Percentiles rank a stretch among this genome's conserved stretches.
phyloP scores from a whole-genome alignment of 2,797 vertebrate species.

The Peromyscus melanophrys region DNA sequence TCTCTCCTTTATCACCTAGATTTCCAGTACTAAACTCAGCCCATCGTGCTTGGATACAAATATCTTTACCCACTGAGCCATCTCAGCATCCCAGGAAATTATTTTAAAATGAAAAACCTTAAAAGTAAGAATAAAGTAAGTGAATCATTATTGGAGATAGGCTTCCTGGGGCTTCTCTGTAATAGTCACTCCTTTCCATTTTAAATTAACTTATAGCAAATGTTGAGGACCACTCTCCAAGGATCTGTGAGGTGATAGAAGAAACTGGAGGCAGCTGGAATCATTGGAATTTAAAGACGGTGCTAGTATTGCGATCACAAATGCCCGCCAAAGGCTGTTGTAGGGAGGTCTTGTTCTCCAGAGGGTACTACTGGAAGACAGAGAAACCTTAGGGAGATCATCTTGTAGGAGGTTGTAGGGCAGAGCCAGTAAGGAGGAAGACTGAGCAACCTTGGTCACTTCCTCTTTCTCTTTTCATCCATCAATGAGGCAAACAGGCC shows the following conservation, averaged over 20 bases:
- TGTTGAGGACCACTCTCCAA: neutral
- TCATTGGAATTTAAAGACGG: neutral
- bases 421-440: neutral
- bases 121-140: neutral
- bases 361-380: accelerated
- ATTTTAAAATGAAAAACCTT: neutral
- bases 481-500: neutral
- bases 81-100: neutral
- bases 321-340: neutral
- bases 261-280: neutral
- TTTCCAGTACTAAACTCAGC: neutral
- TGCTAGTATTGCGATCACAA: neutral
- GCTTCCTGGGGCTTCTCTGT: neutral
- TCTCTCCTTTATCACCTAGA: neutral
- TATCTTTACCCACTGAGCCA: neutral
- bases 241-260: neutral
- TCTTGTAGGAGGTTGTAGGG: neutral
- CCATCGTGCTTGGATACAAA: neutral
- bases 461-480: neutral
- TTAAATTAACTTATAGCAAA: neutral
- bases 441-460: neutral
- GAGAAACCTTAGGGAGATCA: neutral
- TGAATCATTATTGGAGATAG: neutral
- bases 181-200: neutral
- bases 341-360: neutral